Conservation (phyloP, 2,888 invertebrate species). For the Scaeva pyrastri region DNA sequence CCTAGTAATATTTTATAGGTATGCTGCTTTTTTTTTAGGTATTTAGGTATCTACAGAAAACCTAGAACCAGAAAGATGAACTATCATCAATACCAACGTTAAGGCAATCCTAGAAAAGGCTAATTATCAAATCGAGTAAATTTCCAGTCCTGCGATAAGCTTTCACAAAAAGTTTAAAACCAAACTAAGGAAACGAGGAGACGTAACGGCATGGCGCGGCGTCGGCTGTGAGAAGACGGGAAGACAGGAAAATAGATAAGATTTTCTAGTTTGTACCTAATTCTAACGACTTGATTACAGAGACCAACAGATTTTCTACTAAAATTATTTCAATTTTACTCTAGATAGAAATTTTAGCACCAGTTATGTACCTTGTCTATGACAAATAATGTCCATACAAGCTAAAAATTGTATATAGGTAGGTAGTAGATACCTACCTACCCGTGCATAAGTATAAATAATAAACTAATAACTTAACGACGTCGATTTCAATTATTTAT, state of each 20-base stretch:
- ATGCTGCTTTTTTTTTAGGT: not conserved
- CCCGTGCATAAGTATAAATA: not conserved
- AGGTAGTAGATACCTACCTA: not conserved
- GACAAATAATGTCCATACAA: no score
- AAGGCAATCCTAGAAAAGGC: not conserved
- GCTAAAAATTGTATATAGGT: no score
- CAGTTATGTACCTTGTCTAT: not conserved
- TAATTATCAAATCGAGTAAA: not conserved
- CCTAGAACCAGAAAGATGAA: not conserved
- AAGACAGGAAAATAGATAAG: no score
- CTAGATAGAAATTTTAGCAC: not conserved
- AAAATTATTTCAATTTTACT: not conserved
- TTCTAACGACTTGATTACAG: no score
- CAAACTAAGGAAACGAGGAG: not conserved
- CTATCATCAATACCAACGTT: not conserved
- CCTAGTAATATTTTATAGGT: constrained; percentile 54
- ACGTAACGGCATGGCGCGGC: no score
- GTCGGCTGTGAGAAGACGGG: not conserved
- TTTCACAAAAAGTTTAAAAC: not conserved
- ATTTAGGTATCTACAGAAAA: not conserved
- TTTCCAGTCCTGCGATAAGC: not conserved
- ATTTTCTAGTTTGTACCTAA: no score
- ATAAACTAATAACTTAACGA: not conserved
- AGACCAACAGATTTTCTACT: not conserved
- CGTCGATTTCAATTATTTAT: not conserved